Conservation (phyloP, 2,888 invertebrate species). For the Rhimphoctona megacephalus region DNA sequence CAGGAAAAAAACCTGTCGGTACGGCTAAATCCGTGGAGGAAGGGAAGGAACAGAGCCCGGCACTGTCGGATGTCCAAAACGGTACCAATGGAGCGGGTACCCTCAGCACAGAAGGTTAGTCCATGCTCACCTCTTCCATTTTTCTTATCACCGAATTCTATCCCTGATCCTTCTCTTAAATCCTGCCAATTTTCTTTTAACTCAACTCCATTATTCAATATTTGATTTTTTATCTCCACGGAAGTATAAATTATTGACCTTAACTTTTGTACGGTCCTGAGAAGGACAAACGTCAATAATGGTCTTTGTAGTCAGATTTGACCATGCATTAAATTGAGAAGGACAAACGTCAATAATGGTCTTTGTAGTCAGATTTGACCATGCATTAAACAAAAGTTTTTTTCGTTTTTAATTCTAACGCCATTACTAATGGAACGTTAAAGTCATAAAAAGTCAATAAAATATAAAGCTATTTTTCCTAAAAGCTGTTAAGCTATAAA, state of each 20-base stretch:
- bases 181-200: background rate
- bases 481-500: too few species aligned
- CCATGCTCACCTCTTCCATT: background rate
- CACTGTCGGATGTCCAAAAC: conserved; percentile 84
- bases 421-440: too few species aligned
- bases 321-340: too few species aligned
- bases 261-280: too few species aligned
- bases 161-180: background rate
- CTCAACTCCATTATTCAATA: background rate
- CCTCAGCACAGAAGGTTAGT: conserved; percentile 90
- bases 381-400: too few species aligned
- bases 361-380: too few species aligned
- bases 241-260: background rate
- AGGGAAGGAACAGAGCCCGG: conserved; percentile 86
- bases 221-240: background rate
- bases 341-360: too few species aligned
- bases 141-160: background rate
- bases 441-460: too few species aligned
- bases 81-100: conserved; percentile 85
- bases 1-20: conserved; percentile 80
- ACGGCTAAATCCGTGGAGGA: conserved; percentile 83
- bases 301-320: too few species aligned
- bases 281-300: too few species aligned
- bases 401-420: too few species aligned
- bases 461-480: too few species aligned